Conservation (phyloP, 1,140 invertebrate genomes). For the Formica selysi region DNA sequence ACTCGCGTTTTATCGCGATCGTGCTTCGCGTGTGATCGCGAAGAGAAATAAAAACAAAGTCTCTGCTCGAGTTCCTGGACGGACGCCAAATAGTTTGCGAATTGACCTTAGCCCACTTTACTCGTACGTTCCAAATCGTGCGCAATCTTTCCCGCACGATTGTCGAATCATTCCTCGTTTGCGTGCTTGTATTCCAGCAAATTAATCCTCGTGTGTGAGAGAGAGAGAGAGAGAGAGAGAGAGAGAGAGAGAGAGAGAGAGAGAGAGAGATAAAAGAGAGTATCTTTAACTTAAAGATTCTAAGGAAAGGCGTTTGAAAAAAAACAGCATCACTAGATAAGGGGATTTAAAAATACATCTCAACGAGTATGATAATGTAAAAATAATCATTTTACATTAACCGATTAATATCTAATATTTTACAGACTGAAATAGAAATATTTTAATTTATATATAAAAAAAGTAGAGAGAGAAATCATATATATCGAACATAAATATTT, state of each 20-base stretch:
- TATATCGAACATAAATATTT: too few relatives aligned
- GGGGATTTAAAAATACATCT: too few relatives aligned
- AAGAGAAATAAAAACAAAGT: conserved; percentile 8
- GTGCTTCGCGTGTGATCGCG: conserved; percentile 42
- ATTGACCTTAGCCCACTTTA: conserved; percentile 78
- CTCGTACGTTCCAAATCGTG: conserved; percentile 21
- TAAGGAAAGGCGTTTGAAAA: too few relatives aligned
- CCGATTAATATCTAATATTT: neutral
- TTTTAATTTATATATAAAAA: too few relatives aligned
- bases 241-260: neutral
- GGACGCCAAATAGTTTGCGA: conserved; percentile 75
- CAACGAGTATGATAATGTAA: neutral
- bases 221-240: too few relatives aligned
- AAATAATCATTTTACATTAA: neutral
- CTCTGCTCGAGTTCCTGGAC: conserved; percentile 65
- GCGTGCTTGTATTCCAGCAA: neutral
- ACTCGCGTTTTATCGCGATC: conserved; percentile 25
- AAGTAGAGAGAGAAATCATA: too few relatives aligned
- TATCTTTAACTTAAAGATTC: neutral
- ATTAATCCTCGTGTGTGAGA: neutral
- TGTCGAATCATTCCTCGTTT: conserved; percentile 44
- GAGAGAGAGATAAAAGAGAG: neutral
- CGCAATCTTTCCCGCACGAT: conserved; percentile 67
- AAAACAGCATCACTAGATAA: too few relatives aligned
- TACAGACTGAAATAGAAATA: too few relatives aligned